Base-by-base conservation (phyloP, 2,113 vertebrate genomes). In the Rhinolophus sinicus region DNA sequence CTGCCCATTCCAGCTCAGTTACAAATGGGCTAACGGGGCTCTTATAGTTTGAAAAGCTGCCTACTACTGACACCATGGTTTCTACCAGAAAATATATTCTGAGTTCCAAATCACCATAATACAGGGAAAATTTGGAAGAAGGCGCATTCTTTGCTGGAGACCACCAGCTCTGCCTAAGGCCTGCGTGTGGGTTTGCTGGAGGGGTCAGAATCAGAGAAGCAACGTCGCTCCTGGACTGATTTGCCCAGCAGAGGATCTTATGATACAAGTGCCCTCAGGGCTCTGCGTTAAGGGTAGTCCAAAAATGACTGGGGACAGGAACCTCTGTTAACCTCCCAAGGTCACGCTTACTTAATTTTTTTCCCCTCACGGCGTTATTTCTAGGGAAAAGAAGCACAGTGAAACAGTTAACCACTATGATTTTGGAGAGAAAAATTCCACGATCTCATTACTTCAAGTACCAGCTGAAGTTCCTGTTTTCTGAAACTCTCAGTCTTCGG, bases 321-420 rank as follows among this genome's bases (percentile, higher is more conserved):
- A 30, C 7, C 21, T 84, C 80, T 92, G 70, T 47, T 77, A 16
- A n/a, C 5, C 21, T 90, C 54, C 54, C 16, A 56, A 50, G 28
- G 35, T 47, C 54, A 33, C 4, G 5, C 12, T 78, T 69, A 35
- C 26, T 75, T 75, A n/a, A 44, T 65, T 83, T 65, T 83, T 54
- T 95, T 96, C 95, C 92, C 93, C 97, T 92, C 96, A 95, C 70
- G 82, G 92, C 56, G 92, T 96, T 97, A 96, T 98, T 96, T 98
- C 97, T 90, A 83, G 8, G 93, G 94, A 88, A 98, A 97, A 98
- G 97, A 98, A 98, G 96, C 92, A 96, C 96, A 97, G 97, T 93
- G 94, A 96, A 98, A 97, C 96, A 97, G 98, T 98, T 97, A 97
- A 98, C 98, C 97, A 97, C 97, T 97, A 95, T 97, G 98, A 98